Evolutionary conservation across 2,888 invertebrate species (phyloP).

Genomic region (Coelinius sp.): DNA sequence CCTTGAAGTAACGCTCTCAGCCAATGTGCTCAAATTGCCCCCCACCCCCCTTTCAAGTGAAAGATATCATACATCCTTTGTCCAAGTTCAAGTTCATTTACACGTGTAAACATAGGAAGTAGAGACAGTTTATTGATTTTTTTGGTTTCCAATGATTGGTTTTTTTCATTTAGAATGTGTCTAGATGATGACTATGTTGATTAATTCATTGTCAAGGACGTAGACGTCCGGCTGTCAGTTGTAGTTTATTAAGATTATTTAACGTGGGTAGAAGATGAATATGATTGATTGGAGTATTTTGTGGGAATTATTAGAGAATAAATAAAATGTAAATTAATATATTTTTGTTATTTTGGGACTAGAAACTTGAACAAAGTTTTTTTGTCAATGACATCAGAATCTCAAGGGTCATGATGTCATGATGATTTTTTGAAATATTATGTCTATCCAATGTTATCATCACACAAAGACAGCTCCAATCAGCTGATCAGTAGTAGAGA

Average conservation of each 20-base stretch:
- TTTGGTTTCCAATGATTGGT: background rate
- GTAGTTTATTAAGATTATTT: background rate
- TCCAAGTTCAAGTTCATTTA: slow-evolving; percentile 48
- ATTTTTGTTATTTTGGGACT: too few species aligned
- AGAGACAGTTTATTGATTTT: slow-evolving; percentile 33
- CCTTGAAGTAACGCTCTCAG: slow-evolving; percentile 30
- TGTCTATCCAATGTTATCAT: too few species aligned
- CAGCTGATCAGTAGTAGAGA: background rate
- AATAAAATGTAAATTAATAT: too few species aligned
- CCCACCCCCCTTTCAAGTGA: too few species aligned
- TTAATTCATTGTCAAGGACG: background rate
- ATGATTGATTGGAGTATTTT: background rate
- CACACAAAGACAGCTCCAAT: too few species aligned
- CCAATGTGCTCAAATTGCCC: slow-evolving; percentile 43
- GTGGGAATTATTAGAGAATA: too few species aligned
- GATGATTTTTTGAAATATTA: too few species aligned
- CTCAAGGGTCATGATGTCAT: too few species aligned
- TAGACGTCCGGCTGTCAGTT: background rate
- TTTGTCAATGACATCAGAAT: too few species aligned
- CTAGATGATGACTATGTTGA: background rate
- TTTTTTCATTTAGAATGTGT: background rate
- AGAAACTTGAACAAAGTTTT: too few species aligned
- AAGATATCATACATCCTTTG: slow-evolving; percentile 23
- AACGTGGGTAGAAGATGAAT: background rate
- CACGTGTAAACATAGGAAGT: slow-evolving; percentile 11